A percentile compares a stretch with the other conserved stretches of the same genome.
These are phyloP conservation scores for Kobus ellipsiprymnus DNA, from an alignment of 2,113 vertebrate genomes.

Conservation along the genomic window DNA sequence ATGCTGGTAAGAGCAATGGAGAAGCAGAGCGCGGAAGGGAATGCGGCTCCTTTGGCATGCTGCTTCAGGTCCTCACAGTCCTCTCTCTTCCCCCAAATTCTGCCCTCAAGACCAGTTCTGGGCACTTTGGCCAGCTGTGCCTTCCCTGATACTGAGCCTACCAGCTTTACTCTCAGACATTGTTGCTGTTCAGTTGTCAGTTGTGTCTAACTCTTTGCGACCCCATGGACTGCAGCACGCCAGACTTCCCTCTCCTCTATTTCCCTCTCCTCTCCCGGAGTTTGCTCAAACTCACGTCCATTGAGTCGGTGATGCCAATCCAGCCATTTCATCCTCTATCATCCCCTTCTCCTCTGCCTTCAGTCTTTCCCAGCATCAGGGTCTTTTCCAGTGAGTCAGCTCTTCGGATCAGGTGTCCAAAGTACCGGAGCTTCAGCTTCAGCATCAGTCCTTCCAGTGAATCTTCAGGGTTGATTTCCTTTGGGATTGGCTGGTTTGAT, in stretches of 20 bases:
- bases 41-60: rapidly evolving
- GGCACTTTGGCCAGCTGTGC: neutral
- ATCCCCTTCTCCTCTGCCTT: neutral
- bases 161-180: neutral
- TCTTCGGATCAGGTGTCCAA: neutral
- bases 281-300: neutral
- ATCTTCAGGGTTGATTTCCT: neutral
- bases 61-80: neutral
- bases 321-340: neutral
- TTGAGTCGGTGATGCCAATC: neutral
- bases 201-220: neutral
- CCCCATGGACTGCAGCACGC: neutral
- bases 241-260: neutral
- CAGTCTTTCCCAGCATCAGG: neutral
- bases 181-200: neutral
- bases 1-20: neutral
- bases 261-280: neutral
- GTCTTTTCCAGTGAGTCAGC: neutral
- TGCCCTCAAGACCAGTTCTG: neutral
- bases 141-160: neutral
- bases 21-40: neutral
- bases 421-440: neutral
- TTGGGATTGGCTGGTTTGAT: neutral
- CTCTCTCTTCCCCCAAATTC: neutral
- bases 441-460: neutral